Base-by-base conservation (phyloP, 2,888 invertebrate species). In the Axea sp. region DNA sequence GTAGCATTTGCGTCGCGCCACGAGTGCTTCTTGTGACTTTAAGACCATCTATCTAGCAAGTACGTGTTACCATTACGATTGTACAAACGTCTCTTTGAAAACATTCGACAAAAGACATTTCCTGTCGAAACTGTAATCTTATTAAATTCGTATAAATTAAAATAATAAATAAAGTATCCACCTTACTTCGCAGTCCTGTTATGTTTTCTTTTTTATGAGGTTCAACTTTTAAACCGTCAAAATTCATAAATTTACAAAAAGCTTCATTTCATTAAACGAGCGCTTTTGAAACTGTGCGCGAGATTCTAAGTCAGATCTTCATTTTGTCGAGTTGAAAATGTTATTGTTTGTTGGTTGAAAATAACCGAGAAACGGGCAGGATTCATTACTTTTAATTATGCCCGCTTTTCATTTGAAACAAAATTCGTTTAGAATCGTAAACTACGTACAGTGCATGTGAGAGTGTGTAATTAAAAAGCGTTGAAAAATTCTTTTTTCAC, bases 1-100 rank as follows among this genome's bases (percentile, higher is more conserved):
- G 57, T 47, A 39, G 41, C 49, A 57, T 41, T 67, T 49, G 26
- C 41, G 57, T 39, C 30, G 43, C 31, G 14, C 51, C 28, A 33
- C 19, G 37, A 68, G 68, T 59, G 51, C 59, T 68, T 51, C 59
- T 57, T 47, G 17, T 26, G 35, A 31, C 37, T 57, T 49, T 41
- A 8, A 67, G 24, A 49, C 26, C 41, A 49, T 57, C 41, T 31
- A 67, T 57, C 12, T 11, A 6, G n/a, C 6, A 14, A 65, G 35
- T 53, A 35, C 24, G 31, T 8, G 19, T 22, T 17, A n/a, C 26
- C 26, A 8, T 5, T 47, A 11, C 41, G 17, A 47, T 47, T 28
- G 35, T 22, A 4, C 59, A 12, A 41, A 14, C 31, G 30, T 55
- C 22, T 28, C 5, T 45, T 45, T 11, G n/a, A n/a, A n/a, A n/a